Base-by-base conservation (phyloP, 2,113 vertebrate species). In the Ciconia maguari region DNA sequence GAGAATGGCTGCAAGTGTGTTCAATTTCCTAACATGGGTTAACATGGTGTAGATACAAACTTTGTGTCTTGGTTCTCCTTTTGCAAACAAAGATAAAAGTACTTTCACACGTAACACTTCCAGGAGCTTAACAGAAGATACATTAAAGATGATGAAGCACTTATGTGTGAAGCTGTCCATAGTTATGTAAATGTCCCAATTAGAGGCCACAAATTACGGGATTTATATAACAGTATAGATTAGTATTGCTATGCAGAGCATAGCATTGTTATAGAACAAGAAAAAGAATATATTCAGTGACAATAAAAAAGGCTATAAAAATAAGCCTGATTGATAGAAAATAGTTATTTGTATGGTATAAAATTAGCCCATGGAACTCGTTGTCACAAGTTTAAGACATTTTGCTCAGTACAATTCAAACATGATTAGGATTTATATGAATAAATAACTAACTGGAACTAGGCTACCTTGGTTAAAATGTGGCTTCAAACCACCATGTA, bases 351-450 rank as follows among this genome's bases (percentile, higher is more conserved):
- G 11, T 62, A 30, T 74, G n/a, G 16, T 51, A 77, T 83, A 93
- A 91, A 95, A 90, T 94, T 86, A 93, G 68, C 13, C 29, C 25
- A 60, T 36, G 41, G 44, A 95, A 83, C 19, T 60, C 51, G 68
- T 57, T 49, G 32, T 54, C 38, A 64, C 36, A 85, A 74, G 22
- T 86, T 90, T 48, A 80, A 70, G 49, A 65, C 15, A 58, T 93
- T 88, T 93, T 93, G 25, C 68, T 88, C 20, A 70, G 26, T 64
- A 83, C 25, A 74, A 87, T 94, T 83, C 42, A 84, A 86, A 75
- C 10, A 66, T 48, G 60, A 84, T 94, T 94, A 71, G 60, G 64
- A 86, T 86, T 96, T 87, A 85, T 84, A 82, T 77, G 62, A 71
- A 84, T 79, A 89, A 93, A 70, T 87, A 94, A 71, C 46, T 66